A percentile compares a stretch with the other conserved stretches of the same genome.
Conservation (phyloP, 2,797 vertebrate genomes). For the Falco berigora region DNA sequence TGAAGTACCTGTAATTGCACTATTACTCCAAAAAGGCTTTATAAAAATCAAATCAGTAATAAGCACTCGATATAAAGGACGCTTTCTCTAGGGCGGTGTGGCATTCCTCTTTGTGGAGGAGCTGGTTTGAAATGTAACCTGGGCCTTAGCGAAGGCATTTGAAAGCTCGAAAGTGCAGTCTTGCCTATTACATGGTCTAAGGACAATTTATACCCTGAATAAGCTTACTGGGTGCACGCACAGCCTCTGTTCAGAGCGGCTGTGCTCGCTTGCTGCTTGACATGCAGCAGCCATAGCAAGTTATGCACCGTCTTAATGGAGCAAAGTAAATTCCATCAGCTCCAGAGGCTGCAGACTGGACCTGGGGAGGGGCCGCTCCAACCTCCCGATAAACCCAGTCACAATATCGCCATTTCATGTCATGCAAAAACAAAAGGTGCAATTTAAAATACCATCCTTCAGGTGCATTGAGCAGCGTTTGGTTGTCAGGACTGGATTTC, state of each 20-base stretch:
- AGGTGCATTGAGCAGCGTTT: neutral
- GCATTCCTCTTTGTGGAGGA: fast-evolving
- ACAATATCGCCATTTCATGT: constrained; percentile 53
- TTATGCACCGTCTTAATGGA: constrained; percentile 46
- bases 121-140: neutral
- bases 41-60: fast-evolving
- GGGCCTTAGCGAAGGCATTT: neutral
- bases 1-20: fast-evolving
- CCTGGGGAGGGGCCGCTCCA: constrained; percentile 58
- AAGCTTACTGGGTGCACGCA: neutral
- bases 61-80: neutral
- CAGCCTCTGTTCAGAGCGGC: neutral
- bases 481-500: constrained; percentile 52
- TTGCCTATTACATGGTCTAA: fast-evolving
- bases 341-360: constrained; percentile 20
- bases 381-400: constrained; percentile 38
- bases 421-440: constrained; percentile 67
- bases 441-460: constrained; percentile 67
- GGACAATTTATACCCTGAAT: neutral
- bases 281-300: neutral
- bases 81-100: fast-evolving
- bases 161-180: neutral
- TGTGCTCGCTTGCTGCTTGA: neutral
- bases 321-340: constrained; percentile 58
- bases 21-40: fast-evolving